Evolutionary conservation across 2,797 vertebrate genomes (phyloP).

Genomic region (Hippopotamyrus pictus): DNA sequence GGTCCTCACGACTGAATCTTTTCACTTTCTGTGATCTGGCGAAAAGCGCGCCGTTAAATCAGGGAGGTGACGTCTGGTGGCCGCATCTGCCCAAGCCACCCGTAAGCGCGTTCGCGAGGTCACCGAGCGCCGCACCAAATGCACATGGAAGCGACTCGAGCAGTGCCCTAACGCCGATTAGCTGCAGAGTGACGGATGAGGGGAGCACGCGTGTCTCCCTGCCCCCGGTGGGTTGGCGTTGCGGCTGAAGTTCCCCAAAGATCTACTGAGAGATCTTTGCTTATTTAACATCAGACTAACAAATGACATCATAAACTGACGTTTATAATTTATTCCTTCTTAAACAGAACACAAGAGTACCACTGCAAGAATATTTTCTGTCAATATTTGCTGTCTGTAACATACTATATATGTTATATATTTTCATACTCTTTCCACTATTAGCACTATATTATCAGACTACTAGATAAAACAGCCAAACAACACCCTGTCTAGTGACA

Average conservation of each 20-base stretch:
- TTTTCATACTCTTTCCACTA: not conserved
- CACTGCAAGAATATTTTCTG: not conserved
- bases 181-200: slow-evolving; percentile 37
- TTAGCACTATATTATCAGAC: not conserved
- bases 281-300: not conserved
- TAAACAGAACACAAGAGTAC: not conserved
- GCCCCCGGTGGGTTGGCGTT: not conserved
- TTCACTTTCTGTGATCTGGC: slow-evolving; percentile 21
- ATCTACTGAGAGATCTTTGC: not conserved
- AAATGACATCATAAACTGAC: not conserved
- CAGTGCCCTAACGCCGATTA: slow-evolving; percentile 57
- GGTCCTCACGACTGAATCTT: slow-evolving; percentile 16
- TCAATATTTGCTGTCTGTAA: not conserved
- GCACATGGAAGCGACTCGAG: slow-evolving; percentile 34
- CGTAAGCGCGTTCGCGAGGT: slow-evolving; percentile 15
- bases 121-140: slow-evolving; percentile 21
- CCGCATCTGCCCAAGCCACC: slow-evolving; percentile 4
- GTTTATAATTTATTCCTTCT: not conserved
- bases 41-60: not conserved
- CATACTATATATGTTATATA: not conserved
- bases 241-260: not conserved
- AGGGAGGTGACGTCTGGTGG: not conserved
- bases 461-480: not conserved
- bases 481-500: not conserved
- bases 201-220: slow-evolving; percentile 27